A percentile compares a stretch with the other conserved stretches of the same genome.
Conservation (phyloP, 2,113 vertebrate genomes). For the Albula glossodonta region DNA sequence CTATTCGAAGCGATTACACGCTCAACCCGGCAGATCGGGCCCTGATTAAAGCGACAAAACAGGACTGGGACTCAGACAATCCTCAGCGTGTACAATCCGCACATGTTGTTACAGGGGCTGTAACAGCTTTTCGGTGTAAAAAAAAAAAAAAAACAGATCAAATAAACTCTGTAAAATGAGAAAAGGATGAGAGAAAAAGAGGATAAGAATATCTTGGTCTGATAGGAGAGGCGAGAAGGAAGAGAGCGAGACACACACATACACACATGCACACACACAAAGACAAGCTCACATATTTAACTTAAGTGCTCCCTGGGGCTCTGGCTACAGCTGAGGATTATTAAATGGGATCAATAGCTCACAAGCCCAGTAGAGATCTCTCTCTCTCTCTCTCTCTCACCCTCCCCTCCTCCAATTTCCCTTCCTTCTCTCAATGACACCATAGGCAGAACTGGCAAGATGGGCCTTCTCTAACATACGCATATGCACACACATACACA, state of each 20-base stretch:
- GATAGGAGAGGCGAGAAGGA: conserved; percentile 45
- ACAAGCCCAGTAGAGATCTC: conserved; percentile 50
- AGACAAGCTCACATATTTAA: conserved; percentile 14
- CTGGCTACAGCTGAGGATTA: conserved; percentile 63
- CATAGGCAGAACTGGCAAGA: neutral
- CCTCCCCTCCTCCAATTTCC: neutral
- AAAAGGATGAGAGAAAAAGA: neutral
- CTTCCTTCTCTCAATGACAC: conserved; percentile 1
- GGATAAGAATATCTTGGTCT: neutral
- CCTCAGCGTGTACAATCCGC: neutral
- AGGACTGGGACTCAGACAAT: neutral
- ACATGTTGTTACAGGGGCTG: neutral
- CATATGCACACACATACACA: neutral
- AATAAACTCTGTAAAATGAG: neutral
- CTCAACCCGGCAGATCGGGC: neutral
- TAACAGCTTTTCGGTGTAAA: neutral
- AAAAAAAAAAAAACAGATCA: neutral
- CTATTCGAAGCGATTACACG: neutral
- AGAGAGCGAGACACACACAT: neutral
- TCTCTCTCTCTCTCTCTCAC: conserved; percentile 8
- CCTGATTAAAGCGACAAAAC: neutral
- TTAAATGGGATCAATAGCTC: conserved; percentile 73
- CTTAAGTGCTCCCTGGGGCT: conserved; percentile 67
- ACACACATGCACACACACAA: conserved; percentile 20
- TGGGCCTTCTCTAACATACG: neutral